Percentiles rank a stretch among this genome's conserved stretches.
phyloP scores from a whole-genome alignment of 2,797 vertebrate genomes.

The Xiphophorus birchmanni region DNA sequence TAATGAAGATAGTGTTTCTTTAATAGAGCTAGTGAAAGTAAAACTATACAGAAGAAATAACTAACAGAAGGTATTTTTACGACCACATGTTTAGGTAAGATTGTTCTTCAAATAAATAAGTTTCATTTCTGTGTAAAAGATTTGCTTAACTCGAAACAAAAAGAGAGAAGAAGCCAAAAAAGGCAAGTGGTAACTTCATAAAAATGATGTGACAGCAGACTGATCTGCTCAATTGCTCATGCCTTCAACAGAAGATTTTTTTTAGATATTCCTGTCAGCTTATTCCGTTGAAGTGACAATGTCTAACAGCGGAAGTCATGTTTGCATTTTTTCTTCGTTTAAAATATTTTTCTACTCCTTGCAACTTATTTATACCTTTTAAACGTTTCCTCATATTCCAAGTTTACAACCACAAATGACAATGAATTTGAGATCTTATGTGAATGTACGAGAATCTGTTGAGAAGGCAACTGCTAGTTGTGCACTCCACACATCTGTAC shows the following conservation, averaged over 20 bases:
- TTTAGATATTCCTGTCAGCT: constrained; percentile 4
- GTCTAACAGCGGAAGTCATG: constrained; percentile 1
- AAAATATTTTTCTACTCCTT: not conserved
- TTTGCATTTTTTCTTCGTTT: not conserved
- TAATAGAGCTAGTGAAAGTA: not conserved
- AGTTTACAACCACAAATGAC: not conserved
- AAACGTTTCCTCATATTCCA: not conserved
- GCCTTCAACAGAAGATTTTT: constrained; percentile 24
- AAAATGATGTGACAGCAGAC: constrained; percentile 38
- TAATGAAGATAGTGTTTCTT: constrained; percentile 1
- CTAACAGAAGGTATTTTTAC: constrained; percentile 14
- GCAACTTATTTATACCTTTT: not conserved
- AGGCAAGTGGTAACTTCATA: constrained; percentile 6
- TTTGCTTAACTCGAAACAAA: not conserved
- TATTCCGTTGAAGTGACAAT: constrained; percentile 5
- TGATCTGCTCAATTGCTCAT: constrained; percentile 25
- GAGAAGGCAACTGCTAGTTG: not conserved
- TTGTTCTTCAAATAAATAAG: constrained; percentile 3
- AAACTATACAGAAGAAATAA: constrained; percentile 9
- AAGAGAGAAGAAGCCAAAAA: not conserved
- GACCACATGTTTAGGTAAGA: constrained; percentile 6
- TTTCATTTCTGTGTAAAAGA: constrained; percentile 6
- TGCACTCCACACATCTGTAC: not conserved
- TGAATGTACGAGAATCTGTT: not conserved
- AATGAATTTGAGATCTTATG: not conserved